phyloP scores from a whole-genome alignment of 2,888 invertebrate genomes.

The Zhengitettix transpicula region DNA sequence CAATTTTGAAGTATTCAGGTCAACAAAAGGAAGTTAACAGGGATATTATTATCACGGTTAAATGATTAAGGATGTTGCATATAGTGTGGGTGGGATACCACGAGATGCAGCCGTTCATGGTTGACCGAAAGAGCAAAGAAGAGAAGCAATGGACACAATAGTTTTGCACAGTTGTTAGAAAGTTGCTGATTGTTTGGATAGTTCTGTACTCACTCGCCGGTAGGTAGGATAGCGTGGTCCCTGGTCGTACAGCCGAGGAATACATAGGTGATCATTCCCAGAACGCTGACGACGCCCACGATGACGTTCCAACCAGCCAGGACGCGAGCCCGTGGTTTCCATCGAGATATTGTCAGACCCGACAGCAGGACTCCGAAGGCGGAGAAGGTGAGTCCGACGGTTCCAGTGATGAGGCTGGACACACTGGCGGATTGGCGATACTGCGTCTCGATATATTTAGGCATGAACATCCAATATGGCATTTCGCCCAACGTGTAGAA shows the following conservation, averaged over 20 bases:
- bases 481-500: slow-evolving; percentile 55
- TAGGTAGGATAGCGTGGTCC: slow-evolving; percentile 31
- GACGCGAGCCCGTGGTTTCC: slow-evolving; percentile 45
- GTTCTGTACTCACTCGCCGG: no score
- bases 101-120: no score
- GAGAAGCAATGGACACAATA: no score
- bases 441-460: slow-evolving; percentile 70
- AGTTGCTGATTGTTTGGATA: no score
- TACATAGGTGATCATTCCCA: slow-evolving; percentile 45
- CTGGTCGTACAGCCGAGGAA: slow-evolving; percentile 48
- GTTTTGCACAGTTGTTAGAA: no score
- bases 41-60: no score
- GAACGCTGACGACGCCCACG: slow-evolving; percentile 41
- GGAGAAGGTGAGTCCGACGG: slow-evolving; percentile 47
- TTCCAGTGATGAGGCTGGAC: slow-evolving; percentile 54
- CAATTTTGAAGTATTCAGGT: no score
- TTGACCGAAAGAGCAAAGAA: no score
- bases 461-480: slow-evolving; percentile 66
- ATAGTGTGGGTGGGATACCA: no score
- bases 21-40: no score
- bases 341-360: slow-evolving; percentile 46
- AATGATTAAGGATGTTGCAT: no score
- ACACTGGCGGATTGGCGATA: slow-evolving; percentile 58
- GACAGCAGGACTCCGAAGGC: slow-evolving; percentile 50
- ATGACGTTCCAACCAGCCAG: slow-evolving; percentile 53